Evolutionary conservation across 1,140 invertebrate species (phyloP).

Genomic region (Antheraea mylitta): DNA sequence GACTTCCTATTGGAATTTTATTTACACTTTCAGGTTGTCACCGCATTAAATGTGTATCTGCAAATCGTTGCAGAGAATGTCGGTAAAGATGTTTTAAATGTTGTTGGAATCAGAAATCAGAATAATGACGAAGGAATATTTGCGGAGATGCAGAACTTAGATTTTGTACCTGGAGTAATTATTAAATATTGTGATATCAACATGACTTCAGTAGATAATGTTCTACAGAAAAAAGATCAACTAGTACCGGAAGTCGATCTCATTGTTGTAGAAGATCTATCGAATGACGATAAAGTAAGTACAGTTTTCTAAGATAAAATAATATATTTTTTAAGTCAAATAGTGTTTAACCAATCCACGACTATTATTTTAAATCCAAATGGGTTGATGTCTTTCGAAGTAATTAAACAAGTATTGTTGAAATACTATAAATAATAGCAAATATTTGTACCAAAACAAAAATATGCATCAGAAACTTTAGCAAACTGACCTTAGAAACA

Average conservation of each 20-base stretch:
- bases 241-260: conserved; percentile 18
- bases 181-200: conserved; percentile 22
- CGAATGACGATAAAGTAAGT: conserved; percentile 29
- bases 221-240: conserved; percentile 12
- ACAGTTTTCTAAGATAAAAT: not conserved
- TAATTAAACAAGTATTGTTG: not conserved
- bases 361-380: not conserved
- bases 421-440: too few species aligned
- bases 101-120: conserved; percentile 26
- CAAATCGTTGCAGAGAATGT: conserved; percentile 43
- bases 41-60: conserved; percentile 28
- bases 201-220: not conserved
- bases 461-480: too few species aligned
- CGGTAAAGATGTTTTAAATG: conserved; percentile 26
- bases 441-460: too few species aligned
- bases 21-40: conserved; percentile 26
- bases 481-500: too few species aligned
- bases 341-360: not conserved
- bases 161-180: conserved; percentile 13
- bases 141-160: conserved; percentile 21
- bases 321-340: not conserved
- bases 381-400: not conserved
- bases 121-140: conserved; percentile 4
- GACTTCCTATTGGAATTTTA: not conserved
- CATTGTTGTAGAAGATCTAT: conserved; percentile 25